Conservation (phyloP, 2,888 invertebrate genomes). For the Dryococelus australis region DNA sequence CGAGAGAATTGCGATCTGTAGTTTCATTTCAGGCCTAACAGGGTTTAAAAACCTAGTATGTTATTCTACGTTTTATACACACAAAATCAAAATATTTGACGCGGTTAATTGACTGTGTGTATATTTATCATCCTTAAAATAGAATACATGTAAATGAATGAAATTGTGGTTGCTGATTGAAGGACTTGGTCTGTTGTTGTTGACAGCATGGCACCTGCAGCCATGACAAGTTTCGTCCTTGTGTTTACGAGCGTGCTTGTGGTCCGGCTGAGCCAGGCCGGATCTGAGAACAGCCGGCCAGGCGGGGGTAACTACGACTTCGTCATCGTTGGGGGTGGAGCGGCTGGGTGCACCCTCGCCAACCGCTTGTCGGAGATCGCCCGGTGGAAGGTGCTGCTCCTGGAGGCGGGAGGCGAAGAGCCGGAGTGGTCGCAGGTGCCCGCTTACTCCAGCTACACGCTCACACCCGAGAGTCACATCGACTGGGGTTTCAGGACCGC, state of each 20-base stretch:
- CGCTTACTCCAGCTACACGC: constrained; percentile 42
- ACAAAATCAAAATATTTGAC: not conserved
- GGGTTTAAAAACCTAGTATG: not conserved
- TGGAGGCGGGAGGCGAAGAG: constrained; percentile 49
- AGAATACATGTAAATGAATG: too few species aligned
- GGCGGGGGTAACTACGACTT: not conserved
- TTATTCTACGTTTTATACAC: not conserved
- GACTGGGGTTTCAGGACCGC: constrained; percentile 53
- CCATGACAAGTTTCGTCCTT: not conserved
- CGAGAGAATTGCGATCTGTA: too few species aligned
- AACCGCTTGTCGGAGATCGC: constrained; percentile 29
- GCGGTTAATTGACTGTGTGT: not conserved
- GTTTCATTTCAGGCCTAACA: too few species aligned
- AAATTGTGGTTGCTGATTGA: not conserved
- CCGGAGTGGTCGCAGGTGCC: constrained; percentile 46
- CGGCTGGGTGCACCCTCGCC: not conserved
- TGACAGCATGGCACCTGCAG: not conserved
- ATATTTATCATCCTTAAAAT: not conserved
- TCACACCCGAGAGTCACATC: constrained; percentile 42
- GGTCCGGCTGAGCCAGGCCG: not conserved
- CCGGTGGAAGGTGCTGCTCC: constrained; percentile 39
- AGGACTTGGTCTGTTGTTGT: not conserved
- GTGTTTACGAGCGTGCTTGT: not conserved
- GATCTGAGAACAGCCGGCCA: not conserved
- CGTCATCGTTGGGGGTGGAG: not conserved